Evolutionary conservation across 2,888 invertebrate genomes (phyloP).

Genomic region (Criorhina ranunculi): DNA sequence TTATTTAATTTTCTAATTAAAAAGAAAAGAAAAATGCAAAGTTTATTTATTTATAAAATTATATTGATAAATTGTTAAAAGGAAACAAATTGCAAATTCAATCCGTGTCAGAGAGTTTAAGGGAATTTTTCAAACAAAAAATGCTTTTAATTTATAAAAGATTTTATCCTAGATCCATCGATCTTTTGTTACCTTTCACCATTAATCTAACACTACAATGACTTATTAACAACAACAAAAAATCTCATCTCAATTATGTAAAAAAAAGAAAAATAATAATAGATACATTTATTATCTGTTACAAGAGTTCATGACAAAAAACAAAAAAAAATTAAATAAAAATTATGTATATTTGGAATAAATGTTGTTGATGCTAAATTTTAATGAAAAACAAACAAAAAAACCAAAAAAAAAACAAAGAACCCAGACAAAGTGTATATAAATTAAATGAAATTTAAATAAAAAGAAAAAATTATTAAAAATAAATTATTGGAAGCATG

Average conservation of each 20-base stretch:
- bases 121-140: conserved; percentile 25
- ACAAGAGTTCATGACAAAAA: conserved; percentile 62
- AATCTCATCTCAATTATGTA: conserved; percentile 52
- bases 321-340: conserved; percentile 20
- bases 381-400: conserved; percentile 46
- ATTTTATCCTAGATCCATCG: conserved; percentile 2
- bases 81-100: conserved; percentile 30
- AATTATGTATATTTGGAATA: conserved; percentile 74
- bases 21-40: conserved; percentile 44
- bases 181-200: background rate
- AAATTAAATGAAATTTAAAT: conserved; percentile 66
- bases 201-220: background rate
- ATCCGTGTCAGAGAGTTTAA: conserved; percentile 62
- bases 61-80: conserved; percentile 17
- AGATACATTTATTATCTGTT: conserved; percentile 64
- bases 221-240: conserved; percentile 22
- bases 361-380: conserved; percentile 77
- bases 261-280: conserved; percentile 44
- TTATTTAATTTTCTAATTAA: conserved; percentile 53
- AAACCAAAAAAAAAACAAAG: conserved; percentile 27
- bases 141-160: background rate
- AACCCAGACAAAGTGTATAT: conserved; percentile 73
- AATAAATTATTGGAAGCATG: conserved; percentile 73
- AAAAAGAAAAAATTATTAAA: conserved; percentile 72
- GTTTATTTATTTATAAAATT: conserved; percentile 34